Conservation (phyloP, 2,113 vertebrate species). For the Pionites leucogaster region DNA sequence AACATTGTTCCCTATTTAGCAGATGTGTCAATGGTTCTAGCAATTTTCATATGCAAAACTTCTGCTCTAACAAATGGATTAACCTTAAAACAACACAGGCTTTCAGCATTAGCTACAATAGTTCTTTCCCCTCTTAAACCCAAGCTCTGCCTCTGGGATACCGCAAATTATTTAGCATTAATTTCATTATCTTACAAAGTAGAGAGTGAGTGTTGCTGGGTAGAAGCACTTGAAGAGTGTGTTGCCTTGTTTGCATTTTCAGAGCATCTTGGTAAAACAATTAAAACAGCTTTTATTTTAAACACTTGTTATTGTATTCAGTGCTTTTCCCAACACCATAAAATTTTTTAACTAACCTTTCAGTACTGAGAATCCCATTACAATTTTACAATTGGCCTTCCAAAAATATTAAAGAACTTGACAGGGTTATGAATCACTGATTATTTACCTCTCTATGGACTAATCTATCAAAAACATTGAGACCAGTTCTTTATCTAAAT, state of each 20-base stretch:
- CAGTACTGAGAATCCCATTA: conserved; percentile 1
- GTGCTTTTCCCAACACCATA: neutral
- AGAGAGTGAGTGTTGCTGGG: neutral
- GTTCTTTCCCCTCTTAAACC: neutral
- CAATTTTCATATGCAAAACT: conserved; percentile 38
- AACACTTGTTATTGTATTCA: conserved; percentile 33
- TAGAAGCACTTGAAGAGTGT: neutral
- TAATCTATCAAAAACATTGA: conserved; percentile 23
- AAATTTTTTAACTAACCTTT: conserved; percentile 37
- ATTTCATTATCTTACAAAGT: neutral
- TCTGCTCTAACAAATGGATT: conserved; percentile 1
- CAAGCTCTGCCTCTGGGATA: neutral
- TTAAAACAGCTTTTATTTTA: conserved; percentile 42
- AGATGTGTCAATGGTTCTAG: neutral
- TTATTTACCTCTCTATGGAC: conserved; percentile 13
- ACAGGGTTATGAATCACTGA: conserved; percentile 11
- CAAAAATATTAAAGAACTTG: conserved; percentile 49
- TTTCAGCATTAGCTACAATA: neutral
- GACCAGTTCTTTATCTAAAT: neutral
- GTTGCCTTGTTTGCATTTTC: conserved; percentile 21
- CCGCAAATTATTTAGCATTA: neutral
- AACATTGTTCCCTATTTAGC: conserved; percentile 39
- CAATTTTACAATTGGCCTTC: conserved; percentile 48
- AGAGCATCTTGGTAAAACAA: conserved; percentile 2
- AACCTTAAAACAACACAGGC: conserved; percentile 4